Conservation (phyloP, 2,797 vertebrate genomes). For the Thamnophis elegans region DNA sequence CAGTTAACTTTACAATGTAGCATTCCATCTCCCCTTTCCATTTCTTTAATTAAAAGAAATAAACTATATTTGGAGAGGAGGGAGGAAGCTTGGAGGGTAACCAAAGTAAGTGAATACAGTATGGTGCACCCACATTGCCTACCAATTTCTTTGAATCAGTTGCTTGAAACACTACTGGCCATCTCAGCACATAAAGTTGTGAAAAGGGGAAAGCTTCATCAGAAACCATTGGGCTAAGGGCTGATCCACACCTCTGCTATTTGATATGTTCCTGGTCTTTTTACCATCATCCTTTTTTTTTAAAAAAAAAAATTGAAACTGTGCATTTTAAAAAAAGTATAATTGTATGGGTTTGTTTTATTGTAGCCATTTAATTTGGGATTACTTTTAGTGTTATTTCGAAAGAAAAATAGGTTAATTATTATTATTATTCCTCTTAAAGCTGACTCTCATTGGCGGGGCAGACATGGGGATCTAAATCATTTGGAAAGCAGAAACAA, state of each 20-base stretch:
- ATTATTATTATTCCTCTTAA: background rate
- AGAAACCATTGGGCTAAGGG: background rate
- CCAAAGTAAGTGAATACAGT: background rate
- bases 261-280: background rate
- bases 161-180: background rate
- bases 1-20: background rate
- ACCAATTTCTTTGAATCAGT: background rate
- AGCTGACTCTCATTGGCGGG: background rate
- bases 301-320: background rate
- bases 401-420: background rate
- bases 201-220: background rate
- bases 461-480: background rate
- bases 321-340: background rate
- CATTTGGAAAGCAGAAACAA: background rate
- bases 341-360: background rate
- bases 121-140: background rate
- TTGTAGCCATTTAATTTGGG: background rate
- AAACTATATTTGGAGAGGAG: background rate
- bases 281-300: background rate
- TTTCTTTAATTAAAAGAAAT: background rate
- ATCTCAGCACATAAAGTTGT: background rate
- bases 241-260: background rate
- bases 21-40: background rate
- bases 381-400: background rate
- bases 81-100: background rate